Base-by-base conservation (phyloP, 2,113 vertebrate genomes). In the Pedionomus torquatus region DNA sequence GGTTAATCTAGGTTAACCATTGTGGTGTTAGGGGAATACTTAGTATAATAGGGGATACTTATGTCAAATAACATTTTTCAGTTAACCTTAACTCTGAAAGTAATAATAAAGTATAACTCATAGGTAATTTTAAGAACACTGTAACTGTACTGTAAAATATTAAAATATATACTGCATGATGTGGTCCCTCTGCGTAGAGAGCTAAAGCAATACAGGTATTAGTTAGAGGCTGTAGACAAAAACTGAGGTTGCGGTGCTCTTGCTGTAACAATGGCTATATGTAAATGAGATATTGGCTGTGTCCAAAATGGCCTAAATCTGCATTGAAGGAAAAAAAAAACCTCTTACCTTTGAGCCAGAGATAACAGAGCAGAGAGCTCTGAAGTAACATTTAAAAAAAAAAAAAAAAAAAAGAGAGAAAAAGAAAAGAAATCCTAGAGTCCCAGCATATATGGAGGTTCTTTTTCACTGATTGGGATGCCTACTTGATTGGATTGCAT, bases 1-100 rank as follows among this genome's bases (percentile, higher is more conserved):
- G 79, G 85, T 94, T 94, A 88, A 84, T 92, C 39, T 81, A 82
- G 89, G 61, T 94, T 94, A 95, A 91, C 64, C 11, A 33, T 39
- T 60, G 72, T 55, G 83, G 48, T 82, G 57, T 89, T 95, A 89
- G 52, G 69, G 89, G 72, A 95, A 84, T 78, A 68, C 26, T 84
- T 26, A 20, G 21, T 58, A 48, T 71, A 78, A 75, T 37, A 37
- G 25, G 13, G 49, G 33, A 55, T 75, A 33, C 33, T 87, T 75
- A 37, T 11, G 33, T 58, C 76, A 54, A 91, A 64, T 68, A 89
- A 46, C 28, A 46, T 37, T 92, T 91, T 61, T 83, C 37, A 83
- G 63, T 52, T 80, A 86, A 77, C 41, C 12, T 80, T 80, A 77
- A 68, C 21, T 35, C 13, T 65, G 48, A 81, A 81, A 88, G 37